Percentiles rank a stretch among this genome's conserved stretches.
phyloP scores from a whole-genome alignment of 37 sponge, comb jelly and placozoan species.

The Mnemiopsis leidyi region DNA sequence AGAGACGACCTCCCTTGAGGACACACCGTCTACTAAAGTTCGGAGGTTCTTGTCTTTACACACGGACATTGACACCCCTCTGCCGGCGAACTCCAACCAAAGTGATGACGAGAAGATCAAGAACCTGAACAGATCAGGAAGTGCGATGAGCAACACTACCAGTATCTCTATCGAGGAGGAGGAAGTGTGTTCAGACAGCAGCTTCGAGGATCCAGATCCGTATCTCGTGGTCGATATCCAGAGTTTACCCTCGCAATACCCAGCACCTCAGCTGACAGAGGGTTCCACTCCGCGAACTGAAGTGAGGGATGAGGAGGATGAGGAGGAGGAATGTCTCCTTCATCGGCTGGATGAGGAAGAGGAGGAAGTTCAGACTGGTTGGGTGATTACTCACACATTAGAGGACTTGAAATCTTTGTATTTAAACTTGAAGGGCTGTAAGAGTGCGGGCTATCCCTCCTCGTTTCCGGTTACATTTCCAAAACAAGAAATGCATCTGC shows the following conservation, averaged over 20 bases:
- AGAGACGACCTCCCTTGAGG: neutral
- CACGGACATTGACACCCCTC: neutral
- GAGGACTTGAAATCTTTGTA: neutral
- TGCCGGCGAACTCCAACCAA: neutral
- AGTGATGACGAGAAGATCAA: slow-evolving; percentile 17
- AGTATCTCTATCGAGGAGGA: neutral
- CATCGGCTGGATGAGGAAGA: neutral
- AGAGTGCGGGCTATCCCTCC: neutral
- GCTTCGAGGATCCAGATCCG: neutral
- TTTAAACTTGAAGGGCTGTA: slow-evolving; percentile 12
- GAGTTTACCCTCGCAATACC: neutral
- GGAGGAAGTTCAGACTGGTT: neutral
- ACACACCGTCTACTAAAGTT: slow-evolving; percentile 23
- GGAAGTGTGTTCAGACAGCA: neutral
- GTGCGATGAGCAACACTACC: neutral
- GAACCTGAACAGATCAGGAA: neutral
- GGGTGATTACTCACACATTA: neutral
- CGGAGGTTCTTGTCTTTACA: neutral
- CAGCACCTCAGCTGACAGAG: neutral
- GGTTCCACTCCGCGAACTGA: neutral
- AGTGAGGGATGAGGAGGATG: neutral
- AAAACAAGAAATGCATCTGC: neutral
- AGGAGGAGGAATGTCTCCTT: neutral
- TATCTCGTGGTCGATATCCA: slow-evolving; percentile 18
- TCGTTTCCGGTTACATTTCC: neutral